phyloP scores from a whole-genome alignment of 1,140 invertebrate species.

The Drosophila ficusphila region DNA sequence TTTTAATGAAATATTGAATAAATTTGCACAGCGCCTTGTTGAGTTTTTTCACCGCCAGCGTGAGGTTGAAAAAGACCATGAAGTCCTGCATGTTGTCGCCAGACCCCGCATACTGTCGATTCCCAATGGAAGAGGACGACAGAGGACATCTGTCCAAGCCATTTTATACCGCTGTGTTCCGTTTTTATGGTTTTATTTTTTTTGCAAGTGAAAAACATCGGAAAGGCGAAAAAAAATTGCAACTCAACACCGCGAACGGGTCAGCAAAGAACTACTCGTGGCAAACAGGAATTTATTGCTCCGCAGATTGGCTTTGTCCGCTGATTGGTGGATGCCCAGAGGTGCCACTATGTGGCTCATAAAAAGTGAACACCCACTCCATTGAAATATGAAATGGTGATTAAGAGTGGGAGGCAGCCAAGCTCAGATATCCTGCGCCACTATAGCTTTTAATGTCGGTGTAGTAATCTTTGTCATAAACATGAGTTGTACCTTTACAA shows the following conservation, averaged over 20 bases:
- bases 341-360: slow-evolving; percentile 7
- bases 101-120: slow-evolving; percentile 11
- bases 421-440: not conserved
- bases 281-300: slow-evolving; percentile 17
- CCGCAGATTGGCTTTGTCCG: slow-evolving; percentile 18
- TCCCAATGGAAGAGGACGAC: not conserved
- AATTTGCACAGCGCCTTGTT: not conserved
- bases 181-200: slow-evolving; percentile 23
- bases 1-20: slow-evolving; percentile 30
- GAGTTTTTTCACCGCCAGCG: not conserved
- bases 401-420: not conserved
- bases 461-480: not conserved
- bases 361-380: slow-evolving; percentile 8
- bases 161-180: slow-evolving; percentile 13
- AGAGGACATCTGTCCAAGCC: slow-evolving; percentile 16
- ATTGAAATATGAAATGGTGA: slow-evolving; percentile 32
- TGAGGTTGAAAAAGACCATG: not conserved
- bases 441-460: no score
- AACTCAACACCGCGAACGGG: slow-evolving; percentile 10
- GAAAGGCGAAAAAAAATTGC: slow-evolving; percentile 22
- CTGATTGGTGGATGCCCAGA: slow-evolving; percentile 9
- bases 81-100: not conserved
- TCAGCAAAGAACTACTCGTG: slow-evolving; percentile 14
- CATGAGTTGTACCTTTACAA: not conserved
- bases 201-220: slow-evolving; percentile 9